These are phyloP conservation scores for Lithophane semibrunnea DNA, from an alignment of 2,888 invertebrate species.

Conservation along the genomic window DNA sequence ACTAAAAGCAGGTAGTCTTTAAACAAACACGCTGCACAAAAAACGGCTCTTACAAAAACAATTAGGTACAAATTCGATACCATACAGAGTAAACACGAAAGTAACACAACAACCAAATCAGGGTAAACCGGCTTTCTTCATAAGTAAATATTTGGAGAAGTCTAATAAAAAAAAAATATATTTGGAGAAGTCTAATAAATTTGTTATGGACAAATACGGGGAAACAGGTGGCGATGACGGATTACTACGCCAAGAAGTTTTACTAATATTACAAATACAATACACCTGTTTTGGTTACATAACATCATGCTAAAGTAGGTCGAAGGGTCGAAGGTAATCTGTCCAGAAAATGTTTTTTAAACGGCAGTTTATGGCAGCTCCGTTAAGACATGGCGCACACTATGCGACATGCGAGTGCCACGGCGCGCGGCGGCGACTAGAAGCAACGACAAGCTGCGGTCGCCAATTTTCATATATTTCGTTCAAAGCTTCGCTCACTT, in stretches of 20 bases:
- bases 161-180: too few species aligned
- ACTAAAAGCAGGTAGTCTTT: conserved; percentile 5
- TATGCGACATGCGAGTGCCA: too few species aligned
- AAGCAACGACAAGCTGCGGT: too few species aligned
- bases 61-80: conserved; percentile 23
- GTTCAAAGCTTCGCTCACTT: not conserved
- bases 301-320: conserved; percentile 7
- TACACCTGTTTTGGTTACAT: conserved; percentile 32
- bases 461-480: not conserved
- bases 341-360: conserved; percentile 1
- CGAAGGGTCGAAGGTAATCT: not conserved
- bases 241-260: conserved; percentile 45
- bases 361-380: not conserved
- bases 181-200: conserved; percentile 49
- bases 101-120: conserved; percentile 32
- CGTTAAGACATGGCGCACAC: not conserved
- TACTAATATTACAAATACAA: conserved; percentile 17
- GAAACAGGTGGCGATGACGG: conserved; percentile 59
- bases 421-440: too few species aligned
- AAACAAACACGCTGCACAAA: conserved; percentile 11
- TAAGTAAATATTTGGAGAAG: conserved; percentile 58
- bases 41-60: conserved; percentile 29
- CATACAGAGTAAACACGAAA: conserved; percentile 37
- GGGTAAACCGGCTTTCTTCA: conserved; percentile 39
- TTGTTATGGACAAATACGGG: conserved; percentile 45